Conservation (phyloP, 1,140 invertebrate genomes). For the Drosophila fuyamai region DNA sequence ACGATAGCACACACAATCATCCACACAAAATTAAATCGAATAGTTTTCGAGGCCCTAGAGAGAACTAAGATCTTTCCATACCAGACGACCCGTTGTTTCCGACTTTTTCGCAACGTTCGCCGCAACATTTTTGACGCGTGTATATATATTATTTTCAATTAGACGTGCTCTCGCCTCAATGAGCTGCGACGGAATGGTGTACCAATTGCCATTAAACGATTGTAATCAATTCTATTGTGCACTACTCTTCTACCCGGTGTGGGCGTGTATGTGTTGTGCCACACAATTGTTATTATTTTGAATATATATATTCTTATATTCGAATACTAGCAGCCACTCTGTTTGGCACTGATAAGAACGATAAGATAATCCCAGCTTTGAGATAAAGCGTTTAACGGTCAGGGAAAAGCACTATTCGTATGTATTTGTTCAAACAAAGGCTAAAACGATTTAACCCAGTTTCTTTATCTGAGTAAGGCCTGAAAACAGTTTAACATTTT, state of each 20-base stretch:
- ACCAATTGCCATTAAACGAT: conserved; percentile 60
- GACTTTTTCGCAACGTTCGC: conserved; percentile 37
- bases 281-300: conserved; percentile 55
- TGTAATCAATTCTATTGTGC: conserved; percentile 60
- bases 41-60: neutral
- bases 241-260: conserved; percentile 25
- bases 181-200: conserved; percentile 42
- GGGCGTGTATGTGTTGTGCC: conserved; percentile 34
- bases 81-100: conserved; percentile 26
- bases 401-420: neutral
- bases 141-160: conserved; percentile 46
- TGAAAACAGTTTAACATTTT: neutral
- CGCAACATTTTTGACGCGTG: conserved; percentile 31
- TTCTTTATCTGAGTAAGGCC: neutral
- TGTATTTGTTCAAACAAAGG: conserved; percentile 27
- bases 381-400: conserved; percentile 18
- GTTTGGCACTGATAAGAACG: conserved; percentile 37
- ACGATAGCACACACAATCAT: conserved; percentile 13
- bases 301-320: neutral
- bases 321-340: neutral
- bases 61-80: conserved; percentile 9
- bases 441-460: conserved; percentile 22
- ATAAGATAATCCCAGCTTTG: conserved; percentile 43
- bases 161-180: conserved; percentile 40
- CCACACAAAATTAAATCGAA: neutral